phyloP scores from a whole-genome alignment of 2,797 vertebrate genomes.

The Ispidina lecontei region DNA sequence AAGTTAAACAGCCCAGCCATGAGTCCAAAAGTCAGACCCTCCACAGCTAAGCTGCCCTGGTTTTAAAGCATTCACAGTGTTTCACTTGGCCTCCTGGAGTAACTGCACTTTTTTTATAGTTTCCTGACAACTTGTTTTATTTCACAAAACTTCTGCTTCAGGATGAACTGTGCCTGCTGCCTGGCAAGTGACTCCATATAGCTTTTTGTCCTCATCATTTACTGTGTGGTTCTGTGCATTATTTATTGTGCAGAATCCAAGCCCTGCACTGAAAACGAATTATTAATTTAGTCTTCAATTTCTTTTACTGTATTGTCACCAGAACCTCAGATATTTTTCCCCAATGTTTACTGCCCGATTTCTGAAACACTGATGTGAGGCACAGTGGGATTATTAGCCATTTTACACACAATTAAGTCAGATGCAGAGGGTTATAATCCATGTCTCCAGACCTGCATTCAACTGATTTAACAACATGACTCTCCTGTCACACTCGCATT shows the following conservation, averaged over 20 bases:
- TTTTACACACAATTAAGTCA: not conserved
- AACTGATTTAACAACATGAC: not conserved
- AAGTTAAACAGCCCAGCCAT: not conserved
- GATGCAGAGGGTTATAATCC: not conserved
- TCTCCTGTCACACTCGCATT: not conserved
- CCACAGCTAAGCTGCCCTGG: not conserved
- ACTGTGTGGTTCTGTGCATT: constrained; percentile 2
- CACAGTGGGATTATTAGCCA: not conserved
- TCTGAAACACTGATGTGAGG: not conserved
- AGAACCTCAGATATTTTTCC: not conserved
- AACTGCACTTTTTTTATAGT: not conserved
- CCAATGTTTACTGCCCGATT: not conserved
- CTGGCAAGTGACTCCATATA: not conserved
- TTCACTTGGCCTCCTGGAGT: not conserved
- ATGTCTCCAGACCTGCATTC: not conserved
- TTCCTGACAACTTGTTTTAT: constrained; percentile 11
- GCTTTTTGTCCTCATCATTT: constrained; percentile 7
- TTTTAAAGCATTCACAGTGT: not conserved
- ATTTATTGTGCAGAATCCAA: not conserved
- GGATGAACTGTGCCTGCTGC: not conserved
- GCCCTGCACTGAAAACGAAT: not conserved
- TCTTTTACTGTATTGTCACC: not conserved
- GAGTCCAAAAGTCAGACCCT: not conserved
- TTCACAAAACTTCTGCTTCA: constrained; percentile 13
- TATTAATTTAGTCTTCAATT: not conserved